phyloP scores from a whole-genome alignment of 2,888 invertebrate species.

The Leptopilina myrica region DNA sequence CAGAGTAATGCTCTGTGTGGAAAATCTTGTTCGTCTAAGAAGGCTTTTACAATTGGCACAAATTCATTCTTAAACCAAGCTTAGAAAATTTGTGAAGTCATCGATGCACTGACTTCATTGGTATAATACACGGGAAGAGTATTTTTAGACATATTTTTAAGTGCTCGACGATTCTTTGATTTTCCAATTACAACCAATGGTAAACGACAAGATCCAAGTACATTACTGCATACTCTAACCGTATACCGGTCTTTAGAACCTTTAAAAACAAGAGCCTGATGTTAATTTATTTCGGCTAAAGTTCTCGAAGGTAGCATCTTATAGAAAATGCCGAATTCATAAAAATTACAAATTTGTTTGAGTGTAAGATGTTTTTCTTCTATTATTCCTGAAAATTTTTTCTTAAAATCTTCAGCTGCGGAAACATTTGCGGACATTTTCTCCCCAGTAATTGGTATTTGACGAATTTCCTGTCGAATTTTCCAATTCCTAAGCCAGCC shows the following conservation, averaged over 20 bases:
- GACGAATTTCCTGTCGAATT: not conserved
- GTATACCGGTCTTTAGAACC: constrained; percentile 57
- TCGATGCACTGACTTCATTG: constrained; percentile 54
- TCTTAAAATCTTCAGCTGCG: constrained; percentile 17
- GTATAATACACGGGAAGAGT: constrained; percentile 49
- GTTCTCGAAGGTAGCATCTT: constrained; percentile 57
- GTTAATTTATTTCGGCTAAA: constrained; percentile 50
- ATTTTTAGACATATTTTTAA: constrained; percentile 55
- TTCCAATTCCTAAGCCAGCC: constrained; percentile 16
- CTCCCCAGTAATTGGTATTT: constrained; percentile 7
- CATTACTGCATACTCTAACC: constrained; percentile 50
- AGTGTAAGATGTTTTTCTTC: constrained; percentile 6
- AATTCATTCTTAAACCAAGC: constrained; percentile 57
- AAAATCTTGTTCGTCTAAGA: constrained; percentile 44
- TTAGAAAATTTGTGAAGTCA: constrained; percentile 54
- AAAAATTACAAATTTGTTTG: constrained; percentile 57
- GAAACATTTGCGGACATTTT: constrained; percentile 13
- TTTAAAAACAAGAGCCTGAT: constrained; percentile 55
- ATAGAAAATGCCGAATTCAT: constrained; percentile 58
- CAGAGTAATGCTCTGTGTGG: constrained; percentile 50
- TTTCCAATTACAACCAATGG: no score
- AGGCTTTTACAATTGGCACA: constrained; percentile 52
- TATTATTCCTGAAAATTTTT: not conserved
- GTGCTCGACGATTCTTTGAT: constrained; percentile 48
- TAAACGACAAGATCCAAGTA: no score